A percentile compares a stretch with the other conserved stretches of the same genome.
Evolutionary conservation across 2,113 vertebrate genomes (phyloP).

Genomic region (Rhinolophus ferrumequinum): DNA sequence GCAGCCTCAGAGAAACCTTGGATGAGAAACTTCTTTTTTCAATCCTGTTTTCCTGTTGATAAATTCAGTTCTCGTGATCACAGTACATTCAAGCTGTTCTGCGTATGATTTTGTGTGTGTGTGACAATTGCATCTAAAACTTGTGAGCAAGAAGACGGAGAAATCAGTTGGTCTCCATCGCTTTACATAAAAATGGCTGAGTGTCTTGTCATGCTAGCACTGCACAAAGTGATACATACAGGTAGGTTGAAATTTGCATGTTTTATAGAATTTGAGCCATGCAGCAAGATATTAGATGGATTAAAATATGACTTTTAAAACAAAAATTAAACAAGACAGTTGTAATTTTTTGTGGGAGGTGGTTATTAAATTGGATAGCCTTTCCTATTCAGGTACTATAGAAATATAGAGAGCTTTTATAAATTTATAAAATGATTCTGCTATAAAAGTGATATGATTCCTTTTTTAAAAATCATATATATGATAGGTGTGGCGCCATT

Average conservation of each 20-base stretch:
- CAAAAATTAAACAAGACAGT: slow-evolving; percentile 71
- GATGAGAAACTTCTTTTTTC: slow-evolving; percentile 84
- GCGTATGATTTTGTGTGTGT: slow-evolving; percentile 81
- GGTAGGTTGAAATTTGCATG: slow-evolving; percentile 91
- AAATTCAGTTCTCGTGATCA: slow-evolving; percentile 86
- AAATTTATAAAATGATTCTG: slow-evolving; percentile 61
- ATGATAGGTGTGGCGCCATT: slow-evolving; percentile 87
- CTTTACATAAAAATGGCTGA: slow-evolving; percentile 86
- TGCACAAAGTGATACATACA: slow-evolving; percentile 84
- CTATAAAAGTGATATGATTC: slow-evolving; percentile 78
- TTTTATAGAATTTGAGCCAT: slow-evolving; percentile 83
- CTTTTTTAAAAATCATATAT: slow-evolving; percentile 84
- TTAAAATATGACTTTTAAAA: slow-evolving; percentile 74
- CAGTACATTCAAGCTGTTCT: slow-evolving; percentile 85
- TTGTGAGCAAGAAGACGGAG: slow-evolving; percentile 84
- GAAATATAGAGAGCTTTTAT: slow-evolving; percentile 29
- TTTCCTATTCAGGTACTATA: slow-evolving; percentile 66
- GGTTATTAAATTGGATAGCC: slow-evolving; percentile 66
- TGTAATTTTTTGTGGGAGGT: slow-evolving; percentile 65
- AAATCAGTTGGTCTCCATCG: slow-evolving; percentile 85
- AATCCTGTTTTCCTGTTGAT: slow-evolving; percentile 86
- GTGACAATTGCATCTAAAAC: slow-evolving; percentile 86
- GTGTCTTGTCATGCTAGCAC: slow-evolving; percentile 85
- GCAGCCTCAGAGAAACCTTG: slow-evolving; percentile 85
- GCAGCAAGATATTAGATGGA: slow-evolving; percentile 80